Conservation (phyloP, 1,140 invertebrate species). For the Melanaphis sacchari region DNA sequence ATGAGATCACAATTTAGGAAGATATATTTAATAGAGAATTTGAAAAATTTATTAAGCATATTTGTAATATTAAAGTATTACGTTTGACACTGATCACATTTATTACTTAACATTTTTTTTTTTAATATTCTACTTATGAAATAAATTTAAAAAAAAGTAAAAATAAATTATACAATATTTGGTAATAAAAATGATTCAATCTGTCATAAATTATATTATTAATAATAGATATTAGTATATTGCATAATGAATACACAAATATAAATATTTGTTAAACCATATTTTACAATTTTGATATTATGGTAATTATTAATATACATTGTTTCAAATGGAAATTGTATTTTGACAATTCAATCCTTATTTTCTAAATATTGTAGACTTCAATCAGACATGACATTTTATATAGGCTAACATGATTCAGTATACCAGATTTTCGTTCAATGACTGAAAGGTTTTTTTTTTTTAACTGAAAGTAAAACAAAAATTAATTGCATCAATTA, state of each 20-base stretch:
- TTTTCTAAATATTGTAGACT: neutral
- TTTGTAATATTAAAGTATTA: neutral
- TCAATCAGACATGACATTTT: neutral
- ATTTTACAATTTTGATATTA: neutral
- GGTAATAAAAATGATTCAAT: neutral
- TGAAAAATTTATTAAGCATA: neutral
- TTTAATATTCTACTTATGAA: neutral
- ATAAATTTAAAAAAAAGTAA: neutral
- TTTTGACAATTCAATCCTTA: neutral
- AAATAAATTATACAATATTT: neutral
- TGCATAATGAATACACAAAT: neutral
- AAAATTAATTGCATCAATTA: neutral
- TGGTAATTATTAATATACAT: neutral
- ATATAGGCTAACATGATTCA: neutral
- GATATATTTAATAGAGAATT: neutral
- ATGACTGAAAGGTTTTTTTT: constrained; percentile 5
- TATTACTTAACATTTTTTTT: neutral
- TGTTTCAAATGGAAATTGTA: too few relatives aligned
- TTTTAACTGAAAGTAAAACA: neutral
- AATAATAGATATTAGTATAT: neutral
- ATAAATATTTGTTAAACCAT: neutral
- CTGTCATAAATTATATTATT: neutral
- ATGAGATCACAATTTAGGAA: too few relatives aligned
- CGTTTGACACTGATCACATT: neutral
- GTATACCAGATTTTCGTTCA: neutral